Conservation (phyloP, 2,888 invertebrate genomes). For the Neocrepidodera transversa region DNA sequence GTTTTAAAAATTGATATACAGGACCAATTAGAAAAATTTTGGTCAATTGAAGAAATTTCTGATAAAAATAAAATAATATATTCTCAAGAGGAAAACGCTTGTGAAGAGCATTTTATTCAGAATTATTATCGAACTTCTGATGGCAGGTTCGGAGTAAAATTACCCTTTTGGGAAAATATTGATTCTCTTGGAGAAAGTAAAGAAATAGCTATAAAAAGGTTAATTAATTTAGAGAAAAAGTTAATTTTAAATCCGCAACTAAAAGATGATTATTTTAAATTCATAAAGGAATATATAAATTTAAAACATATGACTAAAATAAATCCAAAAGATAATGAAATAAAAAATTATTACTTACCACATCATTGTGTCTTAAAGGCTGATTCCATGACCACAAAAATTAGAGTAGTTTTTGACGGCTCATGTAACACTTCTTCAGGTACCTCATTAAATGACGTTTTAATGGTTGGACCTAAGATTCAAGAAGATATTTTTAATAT, state of each 20-base stretch:
- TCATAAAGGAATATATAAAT: conserved; percentile 1
- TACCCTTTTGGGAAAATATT: too few relatives aligned
- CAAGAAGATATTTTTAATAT: conserved; percentile 43
- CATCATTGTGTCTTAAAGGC: conserved; percentile 26
- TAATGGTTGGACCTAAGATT: conserved; percentile 13
- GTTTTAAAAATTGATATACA: too few relatives aligned
- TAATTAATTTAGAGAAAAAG: too few relatives aligned
- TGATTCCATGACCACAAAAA: conserved; percentile 21
- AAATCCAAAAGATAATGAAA: too few relatives aligned
- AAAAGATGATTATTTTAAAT: conserved; percentile 3
- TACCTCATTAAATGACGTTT: conserved; percentile 16
- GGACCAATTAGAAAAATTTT: too few relatives aligned
- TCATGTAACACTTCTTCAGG: conserved; percentile 8
- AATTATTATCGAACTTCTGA: too few relatives aligned
- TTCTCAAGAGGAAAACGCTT: background rate
- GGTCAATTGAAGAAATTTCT: background rate
- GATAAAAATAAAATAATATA: background rate
- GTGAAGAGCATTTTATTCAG: background rate
- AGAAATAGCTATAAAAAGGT: background rate
- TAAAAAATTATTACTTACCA: conserved; percentile 15
- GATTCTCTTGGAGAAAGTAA: too few relatives aligned
- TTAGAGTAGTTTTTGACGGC: conserved; percentile 23
- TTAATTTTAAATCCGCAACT: background rate
- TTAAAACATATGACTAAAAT: conserved; percentile 1
- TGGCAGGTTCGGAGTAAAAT: too few relatives aligned